Evolutionary conservation across 2,797 vertebrate genomes (phyloP), one percentile per base, ranked within the genome.

Genomic region (Coregonus ussuriensis): DNA sequence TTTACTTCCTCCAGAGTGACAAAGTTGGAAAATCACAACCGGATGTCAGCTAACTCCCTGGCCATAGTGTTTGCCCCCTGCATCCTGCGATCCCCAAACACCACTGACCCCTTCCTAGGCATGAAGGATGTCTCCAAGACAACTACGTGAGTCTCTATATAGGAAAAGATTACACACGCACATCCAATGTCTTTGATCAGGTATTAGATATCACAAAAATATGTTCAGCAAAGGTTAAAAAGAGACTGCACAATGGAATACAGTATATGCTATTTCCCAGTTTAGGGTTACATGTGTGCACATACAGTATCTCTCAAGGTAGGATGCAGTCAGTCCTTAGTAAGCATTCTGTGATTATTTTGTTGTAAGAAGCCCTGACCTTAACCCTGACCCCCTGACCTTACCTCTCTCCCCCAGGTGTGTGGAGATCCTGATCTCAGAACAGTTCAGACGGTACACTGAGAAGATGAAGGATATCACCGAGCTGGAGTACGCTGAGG

Each of bases 51-150:
- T 0, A 95, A 91, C 0, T 95, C 98, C 0, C 86, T 99, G 79
- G 96, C 98, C 51, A 99, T 99, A 25, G 95, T 99, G 82, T 99
- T 99, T 56, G 98, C 97, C 0, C 98, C 98, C 0, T 99, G 98
- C 84, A 91, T 99, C 70, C 88, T 99, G 81, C 98, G 97, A 71
- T 95, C 96, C 65, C 96, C 97, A 0, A 93, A 98, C 75, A 86
- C 89, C 18, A 90, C 91, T 0, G 97, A 99, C 90, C 98, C 98
- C 0, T 88, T 99, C 76, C 95, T 96, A 25, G 95, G 96, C 87
- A 96, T 99, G 95, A 98, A 94, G 87, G 98, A 99, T 1, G 95
- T 99, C n/a, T 91, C 94, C 68, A 99, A 97, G 91, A 96, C 96
- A 31, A 99, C 98, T 78, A 89, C 79, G 98, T 99, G 89, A 96